These are phyloP conservation scores for Tragelaphus strepsiceros DNA, from an alignment of 2,113 vertebrate genomes.

Conservation along the genomic window DNA sequence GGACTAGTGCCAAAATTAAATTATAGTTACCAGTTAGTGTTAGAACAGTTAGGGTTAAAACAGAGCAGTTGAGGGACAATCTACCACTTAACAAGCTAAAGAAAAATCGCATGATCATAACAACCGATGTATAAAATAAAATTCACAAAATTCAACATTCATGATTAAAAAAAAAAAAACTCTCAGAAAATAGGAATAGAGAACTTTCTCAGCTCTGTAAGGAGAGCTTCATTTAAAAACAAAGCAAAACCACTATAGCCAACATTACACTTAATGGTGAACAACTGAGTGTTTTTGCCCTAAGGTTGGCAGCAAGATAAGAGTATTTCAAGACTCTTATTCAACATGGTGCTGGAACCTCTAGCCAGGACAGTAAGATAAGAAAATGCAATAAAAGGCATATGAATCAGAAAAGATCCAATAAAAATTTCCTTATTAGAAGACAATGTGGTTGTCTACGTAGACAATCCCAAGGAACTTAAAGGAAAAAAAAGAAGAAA, in stretches of 20 bases:
- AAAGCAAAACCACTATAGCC: not conserved
- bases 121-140: not conserved
- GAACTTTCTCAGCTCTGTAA: not conserved
- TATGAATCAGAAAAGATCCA: not conserved
- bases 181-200: not conserved
- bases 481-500: not conserved
- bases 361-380: not conserved
- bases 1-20: not conserved
- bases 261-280: not conserved
- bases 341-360: not conserved
- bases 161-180: not conserved
- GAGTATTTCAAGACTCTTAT: not conserved
- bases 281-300: not conserved
- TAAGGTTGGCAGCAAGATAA: not conserved
- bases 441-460: not conserved
- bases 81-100: not conserved
- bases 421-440: not conserved
- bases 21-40: not conserved
- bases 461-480: not conserved
- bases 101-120: not conserved
- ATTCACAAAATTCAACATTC: not conserved
- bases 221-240: not conserved
- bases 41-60: not conserved
- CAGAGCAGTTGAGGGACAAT: not conserved
- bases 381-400: not conserved